A percentile compares a stretch with the other conserved stretches of the same genome.
Evolutionary conservation across 2,797 vertebrate genomes (phyloP).

Genomic region (Rhinophrynus dorsalis): DNA sequence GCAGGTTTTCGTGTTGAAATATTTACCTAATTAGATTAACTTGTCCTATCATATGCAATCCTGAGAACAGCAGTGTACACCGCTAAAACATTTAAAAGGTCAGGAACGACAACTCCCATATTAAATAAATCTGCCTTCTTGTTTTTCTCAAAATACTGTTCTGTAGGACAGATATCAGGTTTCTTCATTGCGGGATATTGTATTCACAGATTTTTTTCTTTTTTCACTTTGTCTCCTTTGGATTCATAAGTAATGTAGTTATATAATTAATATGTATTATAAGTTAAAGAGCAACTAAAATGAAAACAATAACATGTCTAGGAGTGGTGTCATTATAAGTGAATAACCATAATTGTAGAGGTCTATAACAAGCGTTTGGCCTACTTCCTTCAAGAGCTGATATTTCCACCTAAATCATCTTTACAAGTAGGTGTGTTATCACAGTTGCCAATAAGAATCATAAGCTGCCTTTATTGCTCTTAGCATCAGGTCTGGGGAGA

Average conservation of each 20-base stretch:
- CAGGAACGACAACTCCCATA: background rate
- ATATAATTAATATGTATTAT: no score
- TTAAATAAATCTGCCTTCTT: background rate
- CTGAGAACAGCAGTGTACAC: background rate
- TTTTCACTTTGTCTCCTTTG: constrained; percentile 8
- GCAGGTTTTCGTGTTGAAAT: constrained; percentile 16
- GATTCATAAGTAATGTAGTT: constrained; percentile 19
- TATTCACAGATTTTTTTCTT: constrained; percentile 22
- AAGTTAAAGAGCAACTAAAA: no score
- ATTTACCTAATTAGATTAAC: constrained; percentile 41
- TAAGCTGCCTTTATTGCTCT: no score
- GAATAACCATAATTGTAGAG: no score
- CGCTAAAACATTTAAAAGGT: constrained; percentile 7
- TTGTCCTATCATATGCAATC: constrained; percentile 8
- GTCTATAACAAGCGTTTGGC: no score
- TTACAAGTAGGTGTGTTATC: no score
- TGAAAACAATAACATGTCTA: no score
- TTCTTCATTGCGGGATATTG: constrained; percentile 15
- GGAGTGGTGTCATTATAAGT: no score
- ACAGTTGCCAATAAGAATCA: no score
- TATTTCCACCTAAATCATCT: no score
- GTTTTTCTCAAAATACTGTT: background rate
- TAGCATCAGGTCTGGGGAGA: no score
- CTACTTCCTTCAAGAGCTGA: no score
- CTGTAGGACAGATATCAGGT: background rate